phyloP scores from a whole-genome alignment of 2,797 vertebrate genomes.

The Sparus aurata region DNA sequence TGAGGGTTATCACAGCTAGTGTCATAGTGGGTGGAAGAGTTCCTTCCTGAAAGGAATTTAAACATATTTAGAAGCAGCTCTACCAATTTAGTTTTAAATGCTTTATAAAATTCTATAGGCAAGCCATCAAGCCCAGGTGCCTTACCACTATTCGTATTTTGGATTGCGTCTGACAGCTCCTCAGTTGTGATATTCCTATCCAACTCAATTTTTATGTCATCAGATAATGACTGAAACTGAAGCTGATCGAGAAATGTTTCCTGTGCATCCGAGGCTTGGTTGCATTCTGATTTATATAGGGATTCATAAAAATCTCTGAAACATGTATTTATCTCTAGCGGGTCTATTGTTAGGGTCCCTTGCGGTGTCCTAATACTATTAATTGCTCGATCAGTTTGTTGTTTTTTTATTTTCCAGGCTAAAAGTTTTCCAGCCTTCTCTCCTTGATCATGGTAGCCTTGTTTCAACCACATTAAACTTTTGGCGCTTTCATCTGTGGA shows the following conservation, averaged over 20 bases:
- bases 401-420: slow-evolving; percentile 4
- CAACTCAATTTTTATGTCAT: slow-evolving; percentile 4
- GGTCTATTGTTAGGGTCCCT: neutral
- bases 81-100: too few relatives aligned
- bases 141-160: too few relatives aligned
- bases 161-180: neutral
- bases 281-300: slow-evolving; percentile 2
- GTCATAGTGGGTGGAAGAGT: too few relatives aligned
- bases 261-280: neutral
- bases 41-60: too few relatives aligned
- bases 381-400: neutral
- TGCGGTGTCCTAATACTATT: slow-evolving; percentile 8
- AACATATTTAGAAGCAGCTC: too few relatives aligned
- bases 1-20: too few relatives aligned
- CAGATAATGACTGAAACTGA: slow-evolving; percentile 4
- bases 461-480: slow-evolving; percentile 4
- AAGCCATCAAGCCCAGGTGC: too few relatives aligned
- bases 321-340: neutral
- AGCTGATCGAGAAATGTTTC: slow-evolving; percentile 1
- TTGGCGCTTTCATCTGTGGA: slow-evolving; percentile 3
- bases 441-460: slow-evolving; percentile 2
- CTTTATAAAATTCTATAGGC: too few relatives aligned
- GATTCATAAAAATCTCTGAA: slow-evolving; percentile 1
- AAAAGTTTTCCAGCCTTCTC: neutral
- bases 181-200: neutral